Base-by-base conservation (phyloP, 2,888 invertebrate genomes). In the Synanthedon vespiformis region DNA sequence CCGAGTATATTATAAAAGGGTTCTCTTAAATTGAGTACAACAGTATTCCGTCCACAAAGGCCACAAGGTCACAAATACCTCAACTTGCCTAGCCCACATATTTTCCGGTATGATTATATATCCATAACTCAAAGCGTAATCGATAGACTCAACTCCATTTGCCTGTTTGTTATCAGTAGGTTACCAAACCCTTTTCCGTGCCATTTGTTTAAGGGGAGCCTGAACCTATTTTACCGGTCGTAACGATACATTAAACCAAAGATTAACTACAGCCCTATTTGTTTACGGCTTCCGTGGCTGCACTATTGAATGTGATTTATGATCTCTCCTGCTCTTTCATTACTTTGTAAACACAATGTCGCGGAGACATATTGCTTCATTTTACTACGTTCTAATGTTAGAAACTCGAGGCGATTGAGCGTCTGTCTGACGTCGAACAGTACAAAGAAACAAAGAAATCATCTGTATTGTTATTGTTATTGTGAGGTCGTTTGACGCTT, bases 201-300 rank as follows among this genome's bases (percentile, higher is more conserved):
- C 75, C 81, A 83, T 83, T 83, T 82, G 72, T 80, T 73, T 68
- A 57, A 63, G 22, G 48, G 48, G 48, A 48, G 22, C 18, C 48
- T 18, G 62, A 67, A 76, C 74, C 75, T 72, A 75, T 77, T 79
- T 60, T 62, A 61, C 67, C 64, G 70, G 65, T 70, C 68, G 70
- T 68, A 71, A 76, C 80, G 77, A 80, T 80, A 81, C 78, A 83
- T 81, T 81, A 68, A 77, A 72, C 77, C 74, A 77, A 66, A 75
- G 80, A 82, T 83, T 80, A 79, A 83, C 74, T 76, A 48, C 48
- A 13, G 66, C 64, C 70, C 74, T 66, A 77, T 81, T 78, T 78
- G 77, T 80, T 75, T 72, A 73, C 70, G 61, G 61, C 52, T 56
- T 57, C 58, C 56, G 51, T 41, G 52, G 51, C 34, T 47, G 52